Conservation (phyloP, 2,888 invertebrate genomes). For the Adelognathus sp. region DNA sequence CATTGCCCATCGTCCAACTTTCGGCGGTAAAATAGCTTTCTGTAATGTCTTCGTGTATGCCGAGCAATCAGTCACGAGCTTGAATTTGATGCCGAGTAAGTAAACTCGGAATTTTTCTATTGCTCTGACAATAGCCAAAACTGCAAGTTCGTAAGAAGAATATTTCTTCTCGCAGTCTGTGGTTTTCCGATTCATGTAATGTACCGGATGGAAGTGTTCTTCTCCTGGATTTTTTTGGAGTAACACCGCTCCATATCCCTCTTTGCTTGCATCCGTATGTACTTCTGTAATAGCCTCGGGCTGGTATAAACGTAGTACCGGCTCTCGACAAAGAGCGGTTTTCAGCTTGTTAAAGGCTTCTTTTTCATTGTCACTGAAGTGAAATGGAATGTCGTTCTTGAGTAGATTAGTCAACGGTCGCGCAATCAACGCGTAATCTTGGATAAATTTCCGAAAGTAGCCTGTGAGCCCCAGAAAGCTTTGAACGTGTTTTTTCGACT, state of each 20-base stretch:
- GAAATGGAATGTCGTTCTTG: slow-evolving; percentile 53
- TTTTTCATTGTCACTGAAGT: slow-evolving; percentile 19
- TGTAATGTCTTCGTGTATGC: slow-evolving; percentile 44
- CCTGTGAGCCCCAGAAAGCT: slow-evolving; percentile 58
- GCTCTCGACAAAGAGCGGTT: neutral
- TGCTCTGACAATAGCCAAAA: slow-evolving; percentile 65
- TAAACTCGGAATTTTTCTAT: slow-evolving; percentile 62
- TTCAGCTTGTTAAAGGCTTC: slow-evolving; percentile 43
- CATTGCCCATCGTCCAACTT: slow-evolving; percentile 61
- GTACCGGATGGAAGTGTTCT: slow-evolving; percentile 60
- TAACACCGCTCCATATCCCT: slow-evolving; percentile 65
- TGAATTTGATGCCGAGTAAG: slow-evolving; percentile 64
- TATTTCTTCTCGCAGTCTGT: slow-evolving; percentile 64
- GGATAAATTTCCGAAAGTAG: slow-evolving; percentile 59
- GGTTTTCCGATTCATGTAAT: slow-evolving; percentile 65
- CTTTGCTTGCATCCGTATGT: slow-evolving; percentile 54
- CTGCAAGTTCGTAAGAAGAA: slow-evolving; percentile 63
- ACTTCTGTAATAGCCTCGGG: slow-evolving; percentile 33
- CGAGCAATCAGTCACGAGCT: slow-evolving; percentile 63
- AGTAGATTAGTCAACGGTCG: slow-evolving; percentile 65
- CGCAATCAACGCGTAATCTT: slow-evolving; percentile 57
- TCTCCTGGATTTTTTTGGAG: slow-evolving; percentile 60
- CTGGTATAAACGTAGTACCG: slow-evolving; percentile 45
- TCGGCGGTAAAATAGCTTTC: slow-evolving; percentile 53
- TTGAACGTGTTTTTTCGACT: slow-evolving; percentile 25